These are phyloP conservation scores for Tachysurus vachellii DNA, from an alignment of 2,113 vertebrate species.

Conservation along the genomic window DNA sequence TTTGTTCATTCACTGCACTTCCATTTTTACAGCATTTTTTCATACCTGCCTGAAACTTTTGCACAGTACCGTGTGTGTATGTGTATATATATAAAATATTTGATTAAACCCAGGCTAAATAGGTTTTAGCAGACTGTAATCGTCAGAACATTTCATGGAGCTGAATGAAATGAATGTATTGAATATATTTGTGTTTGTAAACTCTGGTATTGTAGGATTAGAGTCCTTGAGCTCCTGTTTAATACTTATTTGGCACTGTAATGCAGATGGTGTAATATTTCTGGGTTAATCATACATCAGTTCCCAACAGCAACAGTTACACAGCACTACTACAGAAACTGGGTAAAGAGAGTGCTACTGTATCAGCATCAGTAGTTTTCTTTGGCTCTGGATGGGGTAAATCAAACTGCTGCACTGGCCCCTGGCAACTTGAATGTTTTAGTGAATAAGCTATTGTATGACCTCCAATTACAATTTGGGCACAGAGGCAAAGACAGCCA, in stretches of 20 bases:
- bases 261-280: constrained; percentile 17
- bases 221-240: neutral
- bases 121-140: neutral
- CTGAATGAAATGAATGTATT: neutral
- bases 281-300: constrained; percentile 31
- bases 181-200: neutral
- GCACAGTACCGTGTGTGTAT: no score
- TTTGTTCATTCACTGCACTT: no score
- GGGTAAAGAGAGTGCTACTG: neutral
- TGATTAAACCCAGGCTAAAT: neutral
- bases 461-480: neutral
- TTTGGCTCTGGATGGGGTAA: neutral
- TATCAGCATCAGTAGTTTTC: no score
- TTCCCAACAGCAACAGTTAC: neutral
- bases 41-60: no score
- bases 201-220: neutral
- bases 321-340: neutral
- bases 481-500: neutral
- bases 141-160: neutral
- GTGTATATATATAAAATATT: neutral
- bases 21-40: no score
- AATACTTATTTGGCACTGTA: neutral
- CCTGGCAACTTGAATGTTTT: neutral
- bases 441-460: neutral
- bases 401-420: neutral